Conservation (phyloP, 2,797 vertebrate genomes). For the Pristis pectinata region DNA sequence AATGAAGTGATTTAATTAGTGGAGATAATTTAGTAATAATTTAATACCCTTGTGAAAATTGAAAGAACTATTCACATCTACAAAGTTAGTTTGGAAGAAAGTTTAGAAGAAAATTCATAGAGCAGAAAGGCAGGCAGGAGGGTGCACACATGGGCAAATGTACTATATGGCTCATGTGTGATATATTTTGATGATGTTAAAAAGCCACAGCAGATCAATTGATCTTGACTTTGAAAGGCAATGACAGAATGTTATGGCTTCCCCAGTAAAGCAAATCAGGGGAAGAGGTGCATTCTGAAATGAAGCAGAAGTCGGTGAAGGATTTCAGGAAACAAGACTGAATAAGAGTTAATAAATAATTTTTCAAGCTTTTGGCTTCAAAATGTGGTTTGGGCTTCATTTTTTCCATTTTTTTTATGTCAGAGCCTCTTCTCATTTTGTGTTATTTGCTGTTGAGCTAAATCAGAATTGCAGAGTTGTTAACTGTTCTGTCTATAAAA, state of each 20-base stretch:
- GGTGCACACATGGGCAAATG: too few relatives aligned
- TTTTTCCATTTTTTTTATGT: not conserved
- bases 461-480: constrained; percentile 73
- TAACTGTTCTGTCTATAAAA: constrained; percentile 58
- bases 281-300: not conserved
- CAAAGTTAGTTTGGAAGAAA: not conserved
- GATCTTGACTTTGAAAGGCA: not conserved
- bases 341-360: not conserved
- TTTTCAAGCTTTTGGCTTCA: not conserved
- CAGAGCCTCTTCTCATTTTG: not conserved
- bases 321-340: not conserved
- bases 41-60: not conserved
- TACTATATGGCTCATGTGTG: too few relatives aligned
- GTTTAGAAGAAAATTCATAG: not conserved
- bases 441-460: constrained; percentile 63
- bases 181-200: not conserved
- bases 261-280: not conserved
- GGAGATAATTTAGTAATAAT: not conserved
- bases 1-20: not conserved
- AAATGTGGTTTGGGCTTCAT: constrained; percentile 65
- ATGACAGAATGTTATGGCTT: not conserved
- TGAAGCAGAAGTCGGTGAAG: not conserved
- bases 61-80: not conserved
- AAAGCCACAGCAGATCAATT: not conserved
- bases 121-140: not conserved